Base-by-base conservation (phyloP, 2,113 vertebrate species). In the Colaptes auratus region DNA sequence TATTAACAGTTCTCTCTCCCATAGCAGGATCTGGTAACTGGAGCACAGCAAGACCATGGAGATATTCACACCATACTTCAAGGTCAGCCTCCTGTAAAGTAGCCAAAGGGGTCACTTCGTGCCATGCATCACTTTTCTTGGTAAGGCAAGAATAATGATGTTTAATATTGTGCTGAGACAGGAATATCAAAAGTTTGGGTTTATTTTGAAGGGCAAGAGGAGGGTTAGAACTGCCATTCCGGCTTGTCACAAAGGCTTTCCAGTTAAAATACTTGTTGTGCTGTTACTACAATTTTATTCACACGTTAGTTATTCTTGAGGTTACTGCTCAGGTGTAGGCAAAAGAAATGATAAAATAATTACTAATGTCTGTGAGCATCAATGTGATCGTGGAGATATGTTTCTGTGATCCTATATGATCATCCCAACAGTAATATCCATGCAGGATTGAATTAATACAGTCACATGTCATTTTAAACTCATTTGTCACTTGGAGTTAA, bases 51-150 rank as follows among this genome's bases (percentile, higher is more conserved):
- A 7, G 33, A 18, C 12, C 3, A 1, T 36, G 1, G 0, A 46
- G 30, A 20, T 46, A 20, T 9, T 70, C 1, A 3, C n/a, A 1
- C 12, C 2, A 2, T 24, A 15, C 42, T 25, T 61, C 17, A n/a
- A 28, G 33, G 21, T 56, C 17, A 35, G 2, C 0, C 19, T 77
- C 31, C 5, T 18, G 23, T 46, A 6, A 2, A n/a, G 73, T 35
- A 24, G 17, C 50, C 15, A 27, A 59, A 75, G 23, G 19, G 33
- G 6, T 36, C 42, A 6, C 42, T 33, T 12, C 35, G 5, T 0
- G 0, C 56, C 9, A 1, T 20, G 30, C 60, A 65, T 72, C 3
- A 0, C 6, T 58, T 63, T 59, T 18, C 30, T 52, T 0, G 2
- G 14, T 33, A 56, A 56, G 70, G 39, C 52, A 63, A 42, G 16